Percentiles rank a stretch among this genome's conserved stretches.
These are phyloP conservation scores for Norana najaformis DNA, from an alignment of 2,888 invertebrate genomes.

Conservation along the genomic window DNA sequence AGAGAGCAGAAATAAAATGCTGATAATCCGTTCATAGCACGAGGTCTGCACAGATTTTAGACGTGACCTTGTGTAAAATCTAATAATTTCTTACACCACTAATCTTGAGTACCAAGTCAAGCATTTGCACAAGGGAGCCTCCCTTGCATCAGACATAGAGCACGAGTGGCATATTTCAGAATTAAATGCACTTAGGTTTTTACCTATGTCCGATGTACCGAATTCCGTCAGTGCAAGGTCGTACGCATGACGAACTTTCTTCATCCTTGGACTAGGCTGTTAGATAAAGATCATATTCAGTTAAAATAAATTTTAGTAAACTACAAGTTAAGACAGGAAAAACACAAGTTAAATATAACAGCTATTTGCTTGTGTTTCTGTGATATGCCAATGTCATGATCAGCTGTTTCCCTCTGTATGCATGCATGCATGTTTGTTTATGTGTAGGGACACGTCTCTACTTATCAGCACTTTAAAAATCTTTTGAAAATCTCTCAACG, in stretches of 20 bases:
- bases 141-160: neutral
- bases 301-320: neutral
- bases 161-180: neutral
- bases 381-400: too few species aligned
- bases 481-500: too few species aligned
- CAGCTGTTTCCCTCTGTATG: too few species aligned
- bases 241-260: neutral
- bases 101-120: too few species aligned
- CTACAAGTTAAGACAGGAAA: too few species aligned
- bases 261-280: neutral
- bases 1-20: too few species aligned
- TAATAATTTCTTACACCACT: too few species aligned
- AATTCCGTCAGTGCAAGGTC: neutral
- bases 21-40: neutral
- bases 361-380: too few species aligned
- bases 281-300: neutral
- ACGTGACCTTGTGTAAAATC: neutral
- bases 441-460: too few species aligned
- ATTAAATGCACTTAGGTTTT: neutral
- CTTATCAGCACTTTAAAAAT: too few species aligned
- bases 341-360: too few species aligned
- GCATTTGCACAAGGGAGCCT: neutral
- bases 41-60: neutral
- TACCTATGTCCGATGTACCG: conserved; percentile 7
- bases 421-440: too few species aligned